A percentile compares a stretch with the other conserved stretches of the same genome.
phyloP scores from a whole-genome alignment of 2,797 vertebrate species.

The Eulemur mongoz region DNA sequence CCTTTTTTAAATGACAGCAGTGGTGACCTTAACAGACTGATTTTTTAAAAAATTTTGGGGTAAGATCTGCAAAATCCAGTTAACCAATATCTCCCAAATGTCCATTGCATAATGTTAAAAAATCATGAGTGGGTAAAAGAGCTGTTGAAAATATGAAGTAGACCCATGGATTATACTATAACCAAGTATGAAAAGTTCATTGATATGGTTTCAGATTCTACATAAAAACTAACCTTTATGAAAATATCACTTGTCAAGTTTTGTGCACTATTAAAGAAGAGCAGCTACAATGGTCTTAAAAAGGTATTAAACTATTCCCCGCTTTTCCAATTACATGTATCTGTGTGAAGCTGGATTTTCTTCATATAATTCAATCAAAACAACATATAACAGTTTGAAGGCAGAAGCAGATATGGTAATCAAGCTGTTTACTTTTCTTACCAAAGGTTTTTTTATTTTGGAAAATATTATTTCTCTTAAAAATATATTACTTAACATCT shows the following conservation, averaged over 20 bases:
- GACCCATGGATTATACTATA: background rate
- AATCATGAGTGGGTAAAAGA: background rate
- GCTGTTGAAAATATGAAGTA: background rate
- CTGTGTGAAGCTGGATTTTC: background rate
- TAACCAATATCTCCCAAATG: background rate
- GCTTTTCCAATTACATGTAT: background rate
- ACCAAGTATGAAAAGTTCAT: background rate
- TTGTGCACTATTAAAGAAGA: background rate
- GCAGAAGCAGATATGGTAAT: background rate
- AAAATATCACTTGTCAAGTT: background rate
- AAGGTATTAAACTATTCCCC: background rate
- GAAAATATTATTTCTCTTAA: conserved; percentile 38
- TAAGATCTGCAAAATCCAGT: background rate
- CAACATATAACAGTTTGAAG: background rate
- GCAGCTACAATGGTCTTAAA: background rate
- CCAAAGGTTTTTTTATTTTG: background rate
- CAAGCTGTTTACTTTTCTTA: background rate
- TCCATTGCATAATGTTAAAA: background rate
- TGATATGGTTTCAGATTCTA: background rate
- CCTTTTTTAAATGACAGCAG: background rate
- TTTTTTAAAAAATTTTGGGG: background rate
- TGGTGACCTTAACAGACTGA: background rate
- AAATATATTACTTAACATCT: background rate
- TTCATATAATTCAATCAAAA: background rate
- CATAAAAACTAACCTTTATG: background rate